A percentile compares a stretch with the other conserved stretches of the same genome.
These are phyloP conservation scores for Bembecia ichneumoniformis DNA, from an alignment of 2,888 invertebrate genomes.

Conservation along the genomic window DNA sequence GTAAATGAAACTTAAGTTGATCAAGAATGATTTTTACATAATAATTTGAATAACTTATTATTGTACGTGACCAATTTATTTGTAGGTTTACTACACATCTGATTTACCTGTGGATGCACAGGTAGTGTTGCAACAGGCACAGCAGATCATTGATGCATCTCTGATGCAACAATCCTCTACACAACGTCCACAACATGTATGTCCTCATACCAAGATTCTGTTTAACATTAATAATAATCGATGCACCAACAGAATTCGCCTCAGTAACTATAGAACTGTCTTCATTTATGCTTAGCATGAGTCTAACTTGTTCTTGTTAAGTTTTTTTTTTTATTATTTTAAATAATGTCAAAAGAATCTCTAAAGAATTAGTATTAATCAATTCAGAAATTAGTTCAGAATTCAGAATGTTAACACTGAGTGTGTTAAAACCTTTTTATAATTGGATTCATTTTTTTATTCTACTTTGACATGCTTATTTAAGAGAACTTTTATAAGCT, in stretches of 20 bases:
- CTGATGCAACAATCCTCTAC: constrained; percentile 66
- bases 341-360: background rate
- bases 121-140: constrained; percentile 70
- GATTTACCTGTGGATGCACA: constrained; percentile 70
- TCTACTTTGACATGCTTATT: no score
- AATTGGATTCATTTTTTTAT: no score
- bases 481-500: no score
- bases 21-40: background rate
- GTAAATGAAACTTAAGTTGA: no score
- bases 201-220: constrained; percentile 30
- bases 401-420: no score
- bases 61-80: constrained; percentile 44
- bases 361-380: no score
- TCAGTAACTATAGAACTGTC: constrained; percentile 16
- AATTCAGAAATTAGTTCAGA: no score
- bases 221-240: constrained; percentile 20
- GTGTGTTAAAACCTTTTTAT: no score
- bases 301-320: constrained; percentile 23
- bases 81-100: constrained; percentile 72
- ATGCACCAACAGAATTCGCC: constrained; percentile 30
- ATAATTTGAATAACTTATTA: background rate
- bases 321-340: background rate
- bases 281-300: constrained; percentile 46
- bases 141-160: constrained; percentile 71
- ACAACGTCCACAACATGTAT: constrained; percentile 71